These are phyloP conservation scores for Raphicerus campestris DNA, from an alignment of 2,113 vertebrate genomes.

Conservation along the genomic window DNA sequence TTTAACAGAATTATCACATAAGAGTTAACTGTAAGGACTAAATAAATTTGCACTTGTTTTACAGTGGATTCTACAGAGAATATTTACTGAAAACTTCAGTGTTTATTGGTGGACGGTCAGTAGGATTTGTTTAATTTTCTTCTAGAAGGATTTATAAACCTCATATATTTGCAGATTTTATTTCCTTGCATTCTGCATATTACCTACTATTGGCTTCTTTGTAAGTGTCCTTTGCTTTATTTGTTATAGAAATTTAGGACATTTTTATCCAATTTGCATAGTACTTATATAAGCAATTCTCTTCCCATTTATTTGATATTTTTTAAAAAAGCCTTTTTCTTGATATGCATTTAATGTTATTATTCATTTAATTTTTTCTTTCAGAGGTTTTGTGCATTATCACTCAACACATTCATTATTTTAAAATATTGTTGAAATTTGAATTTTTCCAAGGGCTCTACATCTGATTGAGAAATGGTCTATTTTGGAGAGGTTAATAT, in stretches of 20 bases:
- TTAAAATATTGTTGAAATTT: slow-evolving; percentile 11
- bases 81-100: not conserved
- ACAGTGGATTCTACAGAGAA: not conserved
- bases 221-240: not conserved
- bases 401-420: not conserved
- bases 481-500: not conserved
- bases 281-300: not conserved
- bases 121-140: slow-evolving; percentile 9
- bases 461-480: not conserved
- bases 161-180: not conserved
- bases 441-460: not conserved
- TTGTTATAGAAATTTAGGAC: not conserved
- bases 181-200: not conserved
- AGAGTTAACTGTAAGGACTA: not conserved
- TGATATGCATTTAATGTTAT: not conserved
- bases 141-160: not conserved
- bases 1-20: not conserved
- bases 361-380: not conserved
- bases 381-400: not conserved
- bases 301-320: not conserved
- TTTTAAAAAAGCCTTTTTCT: not conserved
- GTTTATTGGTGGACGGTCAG: not conserved
- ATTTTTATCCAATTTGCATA: slow-evolving; percentile 8
- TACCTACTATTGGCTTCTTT: not conserved
- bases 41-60: not conserved